Base-by-base conservation (phyloP, 2,888 invertebrate genomes). In the Agrypnus murinus region DNA sequence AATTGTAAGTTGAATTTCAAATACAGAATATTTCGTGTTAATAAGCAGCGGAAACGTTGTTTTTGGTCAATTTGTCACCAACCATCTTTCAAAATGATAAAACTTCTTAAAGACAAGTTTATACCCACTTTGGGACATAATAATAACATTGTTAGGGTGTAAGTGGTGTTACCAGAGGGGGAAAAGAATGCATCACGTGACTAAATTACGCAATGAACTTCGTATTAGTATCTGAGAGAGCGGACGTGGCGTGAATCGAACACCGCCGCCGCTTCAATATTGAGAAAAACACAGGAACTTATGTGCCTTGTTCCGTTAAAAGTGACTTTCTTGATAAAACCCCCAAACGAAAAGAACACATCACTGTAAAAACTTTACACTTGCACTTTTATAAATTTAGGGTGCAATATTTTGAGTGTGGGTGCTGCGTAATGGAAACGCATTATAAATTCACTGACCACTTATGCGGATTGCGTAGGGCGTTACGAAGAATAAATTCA, bases 111-210 rank as follows among this genome's bases (percentile, higher is more conserved):
- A 73, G 76, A 79, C 81, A 79, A 81, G 79, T 82, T 78, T 77
- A 76, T 77, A 74, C 78, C 81, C 81, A 81, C 82, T 82, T 81
- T 81, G 78, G 77, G 76, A 76, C 69, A 72, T 72, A 72, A 82
- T 82, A 82, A 82, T 82, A 82, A 81, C 82, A 80, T 79, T 81
- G 80, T 80, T 70, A 75, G 75, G 79, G 77, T 77, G 77, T 78
- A 77, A 78, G 77, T 78, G 77, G 77, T 76, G 77, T 77, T 74
- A 64, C 76, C 69, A 75, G 75, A 74, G 77, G 77, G 77, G 71
- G 63, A 76, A 81, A 83, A 83, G 83, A 83, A 83, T 82, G 81
- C 81, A 77, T 79, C 84, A 82, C 85, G 85, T 86, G 85, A 86
- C 85, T 80, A 81, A 84, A 84, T 85, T 85, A 81, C 84, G 79